Conservation (phyloP, 2,113 vertebrate genomes). For the Chaetorhynchus papuensis region DNA sequence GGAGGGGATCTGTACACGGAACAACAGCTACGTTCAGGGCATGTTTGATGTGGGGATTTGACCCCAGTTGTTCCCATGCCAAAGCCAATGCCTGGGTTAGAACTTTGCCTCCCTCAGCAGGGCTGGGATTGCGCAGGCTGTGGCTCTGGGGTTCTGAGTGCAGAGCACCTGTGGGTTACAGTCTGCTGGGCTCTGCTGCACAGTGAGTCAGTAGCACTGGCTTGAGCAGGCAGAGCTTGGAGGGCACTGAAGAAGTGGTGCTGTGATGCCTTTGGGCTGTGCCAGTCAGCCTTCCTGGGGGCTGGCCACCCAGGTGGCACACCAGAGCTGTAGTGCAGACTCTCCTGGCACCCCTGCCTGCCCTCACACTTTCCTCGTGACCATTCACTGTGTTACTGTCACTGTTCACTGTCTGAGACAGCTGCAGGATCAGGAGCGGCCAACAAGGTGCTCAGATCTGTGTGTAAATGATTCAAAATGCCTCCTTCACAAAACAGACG, state of each 20-base stretch:
- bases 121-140: rapidly evolving
- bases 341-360: neutral
- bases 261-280: neutral
- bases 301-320: rapidly evolving
- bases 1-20: neutral
- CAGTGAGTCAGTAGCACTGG: neutral
- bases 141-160: rapidly evolving
- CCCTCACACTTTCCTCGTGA: neutral
- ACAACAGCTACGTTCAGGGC: neutral
- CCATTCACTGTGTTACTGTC: rapidly evolving
- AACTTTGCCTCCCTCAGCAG: neutral
- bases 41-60: neutral
- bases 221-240: neutral
- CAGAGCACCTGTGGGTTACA: neutral
- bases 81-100: neutral
- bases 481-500: neutral
- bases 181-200: neutral
- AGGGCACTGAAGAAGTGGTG: neutral
- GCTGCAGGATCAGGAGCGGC: neutral
- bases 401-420: neutral
- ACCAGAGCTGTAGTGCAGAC: neutral
- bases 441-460: neutral
- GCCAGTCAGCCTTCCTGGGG: rapidly evolving
- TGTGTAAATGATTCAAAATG: neutral
- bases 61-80: rapidly evolving